Evolutionary conservation across 1,140 invertebrate genomes (phyloP), one percentile per base, ranked within the genome.

Genomic region (Cryptotermes secundus): DNA sequence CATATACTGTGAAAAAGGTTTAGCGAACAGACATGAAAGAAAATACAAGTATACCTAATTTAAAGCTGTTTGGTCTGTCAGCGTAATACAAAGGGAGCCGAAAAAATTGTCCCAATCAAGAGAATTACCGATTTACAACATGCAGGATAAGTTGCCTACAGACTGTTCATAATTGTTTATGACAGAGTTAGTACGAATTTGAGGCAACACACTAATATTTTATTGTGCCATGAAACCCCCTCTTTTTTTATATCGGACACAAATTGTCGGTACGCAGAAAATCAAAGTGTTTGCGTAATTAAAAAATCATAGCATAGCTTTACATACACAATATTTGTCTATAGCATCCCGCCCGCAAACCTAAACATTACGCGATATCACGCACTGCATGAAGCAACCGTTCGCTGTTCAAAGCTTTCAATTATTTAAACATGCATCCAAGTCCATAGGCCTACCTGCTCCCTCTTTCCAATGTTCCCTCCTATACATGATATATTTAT

Each of bases 401-500:
- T 72, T 31, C 59, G 31, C 59, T 72, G 59, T 72, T 72, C 59
- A n/a, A 3, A 72, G 59, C 59, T 72, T 72, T 72, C 59, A 72
- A 72, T 72, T 72, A 72, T 72, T 72, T 72, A 72, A 72, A 72
- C 59, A 72, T 72, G 59, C 59, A 72, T 72, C 59, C 59, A 72
- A 72, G 26, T 26, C n/a, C 59, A 72, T 72, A 82, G 81, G 38
- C 81, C 42, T 38, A 45, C 38, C 31, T 82, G 6, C 38, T 7
- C 81, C 24, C 81, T 38, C n/a, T 31, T 24, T 82, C 45, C 42
- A 53, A 24, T 45, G 26, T 31, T 45, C 24, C 31, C 38, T 82
- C 42, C 42, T 26, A 82, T 82, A 38, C 81, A 82, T 82, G 81
- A 82, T 82, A 82, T 82, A 82, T 82, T 82, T 82, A 82, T 82